These are phyloP conservation scores for Hyles euphorbiae DNA, from an alignment of 1,140 invertebrate species.

Conservation along the genomic window DNA sequence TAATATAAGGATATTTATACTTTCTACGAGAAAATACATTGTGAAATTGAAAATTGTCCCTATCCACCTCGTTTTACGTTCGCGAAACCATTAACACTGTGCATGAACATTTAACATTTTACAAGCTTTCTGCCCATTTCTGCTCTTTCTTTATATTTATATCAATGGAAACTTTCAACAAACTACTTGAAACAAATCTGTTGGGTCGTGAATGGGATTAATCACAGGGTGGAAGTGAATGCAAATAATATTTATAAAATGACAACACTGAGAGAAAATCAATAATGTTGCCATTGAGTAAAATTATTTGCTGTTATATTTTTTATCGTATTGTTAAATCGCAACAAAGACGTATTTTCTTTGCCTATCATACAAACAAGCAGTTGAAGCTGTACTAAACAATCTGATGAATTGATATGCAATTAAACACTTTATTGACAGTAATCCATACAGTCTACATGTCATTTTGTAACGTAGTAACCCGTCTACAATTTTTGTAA, in stretches of 20 bases:
- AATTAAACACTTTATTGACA: conserved; percentile 46
- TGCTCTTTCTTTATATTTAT: too few species aligned
- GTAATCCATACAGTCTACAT: conserved; percentile 35
- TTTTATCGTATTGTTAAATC: conserved; percentile 40
- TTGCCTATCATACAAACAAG: conserved; percentile 32
- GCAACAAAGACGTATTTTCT: conserved; percentile 56
- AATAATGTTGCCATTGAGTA: conserved; percentile 65
- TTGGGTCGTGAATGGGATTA: too few species aligned
- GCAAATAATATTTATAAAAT: conserved; percentile 26
- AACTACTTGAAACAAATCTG: too few species aligned
- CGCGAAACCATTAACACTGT: too few species aligned
- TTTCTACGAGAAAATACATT: too few species aligned
- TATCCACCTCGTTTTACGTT: too few species aligned
- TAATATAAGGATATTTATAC: too few species aligned
- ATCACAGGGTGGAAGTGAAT: too few species aligned
- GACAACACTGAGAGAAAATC: conserved; percentile 45
- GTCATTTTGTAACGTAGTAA: conserved; percentile 19
- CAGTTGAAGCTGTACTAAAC: conserved; percentile 26
- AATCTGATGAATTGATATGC: conserved; percentile 29
- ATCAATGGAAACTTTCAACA: too few species aligned
- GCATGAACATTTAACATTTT: too few species aligned
- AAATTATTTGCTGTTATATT: conserved; percentile 45
- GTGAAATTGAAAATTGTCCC: too few species aligned
- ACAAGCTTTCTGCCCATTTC: too few species aligned
- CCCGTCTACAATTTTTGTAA: conserved; percentile 72